Conservation (phyloP, 2,113 vertebrate species). For the Dipodomys stephensi region DNA sequence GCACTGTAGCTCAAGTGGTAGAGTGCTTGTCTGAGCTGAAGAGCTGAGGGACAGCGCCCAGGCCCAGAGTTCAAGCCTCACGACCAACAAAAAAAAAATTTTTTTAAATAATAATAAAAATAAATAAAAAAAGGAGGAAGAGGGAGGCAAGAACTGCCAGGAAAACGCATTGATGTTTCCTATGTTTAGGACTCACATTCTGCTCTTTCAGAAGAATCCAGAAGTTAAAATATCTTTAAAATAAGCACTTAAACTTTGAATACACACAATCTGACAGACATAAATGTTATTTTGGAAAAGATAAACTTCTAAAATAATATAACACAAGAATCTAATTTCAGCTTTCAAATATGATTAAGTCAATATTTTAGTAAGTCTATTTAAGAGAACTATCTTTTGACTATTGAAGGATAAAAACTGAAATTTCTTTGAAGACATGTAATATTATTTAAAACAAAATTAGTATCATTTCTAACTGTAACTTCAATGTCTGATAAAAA, state of each 20-base stretch:
- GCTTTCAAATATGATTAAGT: slow-evolving; percentile 29
- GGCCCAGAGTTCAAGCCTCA: no score
- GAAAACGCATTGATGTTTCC: neutral
- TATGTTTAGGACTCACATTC: slow-evolving; percentile 21
- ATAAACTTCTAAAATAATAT: slow-evolving; percentile 17
- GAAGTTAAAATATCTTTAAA: slow-evolving; percentile 53
- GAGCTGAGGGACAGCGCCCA: no score
- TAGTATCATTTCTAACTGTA: slow-evolving; percentile 33
- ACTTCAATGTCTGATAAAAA: slow-evolving; percentile 66
- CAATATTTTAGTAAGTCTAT: neutral
- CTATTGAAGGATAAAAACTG: neutral
- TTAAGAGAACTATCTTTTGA: neutral
- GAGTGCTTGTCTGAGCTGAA: no score
- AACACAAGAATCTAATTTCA: slow-evolving; percentile 60
- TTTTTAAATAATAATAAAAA: no score
- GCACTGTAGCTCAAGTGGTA: no score
- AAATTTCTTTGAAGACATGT: slow-evolving; percentile 18
- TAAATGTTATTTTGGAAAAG: slow-evolving; percentile 45
- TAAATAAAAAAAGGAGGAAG: no score
- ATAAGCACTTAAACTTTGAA: slow-evolving; percentile 54
- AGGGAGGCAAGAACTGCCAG: neutral
- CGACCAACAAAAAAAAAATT: no score
- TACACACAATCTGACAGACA: slow-evolving; percentile 36
- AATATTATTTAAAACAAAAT: slow-evolving; percentile 19
- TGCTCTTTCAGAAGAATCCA: slow-evolving; percentile 12